Evolutionary conservation across 2,888 invertebrate genomes (phyloP).

Genomic region (Chesias legatella): DNA sequence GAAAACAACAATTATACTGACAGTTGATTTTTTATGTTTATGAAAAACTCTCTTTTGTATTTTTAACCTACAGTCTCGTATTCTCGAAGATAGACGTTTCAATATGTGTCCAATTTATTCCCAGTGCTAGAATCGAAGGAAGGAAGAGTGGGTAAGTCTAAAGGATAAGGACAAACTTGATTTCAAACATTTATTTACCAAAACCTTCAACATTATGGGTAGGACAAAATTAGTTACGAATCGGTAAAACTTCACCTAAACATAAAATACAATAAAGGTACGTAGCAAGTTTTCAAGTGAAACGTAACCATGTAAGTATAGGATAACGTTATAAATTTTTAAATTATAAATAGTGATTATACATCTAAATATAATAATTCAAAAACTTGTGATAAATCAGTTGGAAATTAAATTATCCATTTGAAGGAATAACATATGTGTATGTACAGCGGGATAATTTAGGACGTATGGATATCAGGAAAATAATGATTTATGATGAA

Average conservation of each 20-base stretch:
- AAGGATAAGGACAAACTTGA: conserved; percentile 29
- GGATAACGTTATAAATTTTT: conserved; percentile 3
- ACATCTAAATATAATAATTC: conserved; percentile 19
- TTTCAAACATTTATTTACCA: conserved; percentile 30
- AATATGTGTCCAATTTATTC: too few relatives aligned
- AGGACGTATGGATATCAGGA: conserved; percentile 21
- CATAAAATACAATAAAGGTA: conserved; percentile 20
- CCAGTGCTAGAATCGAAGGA: conserved; percentile 5
- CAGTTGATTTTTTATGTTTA: too few relatives aligned
- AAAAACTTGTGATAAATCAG: conserved; percentile 21
- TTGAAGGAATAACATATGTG: neutral
- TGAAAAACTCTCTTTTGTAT: too few relatives aligned
- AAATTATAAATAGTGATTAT: conserved; percentile 10
- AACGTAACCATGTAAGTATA: conserved; percentile 17
- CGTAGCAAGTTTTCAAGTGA: conserved; percentile 12
- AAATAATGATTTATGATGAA: conserved; percentile 10
- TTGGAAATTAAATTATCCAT: neutral
- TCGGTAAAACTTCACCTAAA: conserved; percentile 19
- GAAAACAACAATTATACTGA: conserved; percentile 12
- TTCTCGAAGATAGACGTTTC: too few relatives aligned
- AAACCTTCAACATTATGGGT: conserved; percentile 22
- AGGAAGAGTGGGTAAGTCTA: conserved; percentile 20
- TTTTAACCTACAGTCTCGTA: too few relatives aligned
- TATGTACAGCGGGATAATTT: conserved; percentile 8
- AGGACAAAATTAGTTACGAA: conserved; percentile 17